Percentiles rank a stretch among this genome's conserved stretches.
Evolutionary conservation across 2,797 vertebrate genomes (phyloP).

Genomic region (Epinephelus coioides): DNA sequence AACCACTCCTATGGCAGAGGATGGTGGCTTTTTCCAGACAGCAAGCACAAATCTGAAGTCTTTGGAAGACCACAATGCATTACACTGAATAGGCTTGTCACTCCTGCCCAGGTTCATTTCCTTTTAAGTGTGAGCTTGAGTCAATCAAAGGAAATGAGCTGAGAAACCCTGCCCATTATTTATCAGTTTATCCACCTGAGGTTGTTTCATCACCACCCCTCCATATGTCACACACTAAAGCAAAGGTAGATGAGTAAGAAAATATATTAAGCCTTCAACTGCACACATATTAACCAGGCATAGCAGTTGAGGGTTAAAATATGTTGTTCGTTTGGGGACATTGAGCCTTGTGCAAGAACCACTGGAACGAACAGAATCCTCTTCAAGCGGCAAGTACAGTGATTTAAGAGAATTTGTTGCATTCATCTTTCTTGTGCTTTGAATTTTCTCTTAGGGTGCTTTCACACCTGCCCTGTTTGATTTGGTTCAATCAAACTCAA

Average conservation of each 20-base stretch:
- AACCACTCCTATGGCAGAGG: constrained; percentile 77
- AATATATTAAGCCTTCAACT: constrained; percentile 50
- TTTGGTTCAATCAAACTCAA: too few species aligned
- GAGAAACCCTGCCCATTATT: constrained; percentile 78
- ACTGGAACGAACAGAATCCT: constrained; percentile 11
- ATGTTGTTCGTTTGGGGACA: constrained; percentile 26
- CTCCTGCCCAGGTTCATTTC: constrained; percentile 80
- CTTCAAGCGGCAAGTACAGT: neutral
- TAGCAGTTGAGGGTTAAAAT: constrained; percentile 30
- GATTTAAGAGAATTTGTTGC: constrained; percentile 9
- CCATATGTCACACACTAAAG: constrained; percentile 46
- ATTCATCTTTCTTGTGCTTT: neutral
- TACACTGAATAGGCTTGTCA: constrained; percentile 82
- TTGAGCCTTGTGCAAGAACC: constrained; percentile 26
- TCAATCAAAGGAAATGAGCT: constrained; percentile 85
- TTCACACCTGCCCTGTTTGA: too few species aligned
- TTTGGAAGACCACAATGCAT: constrained; percentile 76
- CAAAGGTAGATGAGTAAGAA: constrained; percentile 46
- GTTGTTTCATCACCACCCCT: constrained; percentile 67
- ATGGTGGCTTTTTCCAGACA: constrained; percentile 76
- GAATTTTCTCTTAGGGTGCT: neutral
- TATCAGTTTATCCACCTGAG: constrained; percentile 69
- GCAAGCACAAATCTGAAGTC: constrained; percentile 76
- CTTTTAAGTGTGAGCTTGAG: constrained; percentile 76
- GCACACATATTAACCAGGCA: constrained; percentile 41